Base-by-base conservation (phyloP, 1,140 invertebrate genomes). In the Scaptodrosophila lebanonensis region DNA sequence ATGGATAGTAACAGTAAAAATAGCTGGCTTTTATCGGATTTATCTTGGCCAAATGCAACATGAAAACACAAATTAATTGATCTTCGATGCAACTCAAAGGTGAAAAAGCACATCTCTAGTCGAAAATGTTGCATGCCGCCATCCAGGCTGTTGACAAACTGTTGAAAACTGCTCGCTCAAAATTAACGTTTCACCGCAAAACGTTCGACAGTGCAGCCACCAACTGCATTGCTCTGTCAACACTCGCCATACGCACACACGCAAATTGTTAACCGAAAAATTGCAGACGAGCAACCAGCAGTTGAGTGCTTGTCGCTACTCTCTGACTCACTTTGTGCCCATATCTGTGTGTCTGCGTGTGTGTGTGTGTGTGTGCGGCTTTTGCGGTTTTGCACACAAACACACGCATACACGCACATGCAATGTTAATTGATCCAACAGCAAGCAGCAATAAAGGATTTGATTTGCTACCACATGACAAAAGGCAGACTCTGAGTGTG, bases 371-470 rank as follows among this genome's bases (percentile, higher is more conserved):
- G 49, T 50, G 36, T 77, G 73, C 47, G 75, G 73, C 64, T 82
- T 73, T 82, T 79, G 73, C 69, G 73, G 73, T 82, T 61, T 68
- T 77, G 73, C 73, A 68, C 69, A 52, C 66, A 54, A 68, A 72
- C 65, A 73, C 75, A 82, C 65, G 75, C 69, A 52, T 69, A 54
- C 73, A 72, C 65, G 69, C 75, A 82, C 65, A 82, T 82, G 66
- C 69, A 82, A 73, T 70, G 75, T 82, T 82, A 82, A 82, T 82
- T 82, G 75, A 82, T 82, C 75, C 69, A 75, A 68, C 75, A 75
- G 70, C 76, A 75, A 83, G 75, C 75, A 68, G 70, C 75, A 82
- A 82, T 82, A 82, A 82, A 82, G 75, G 76, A 82, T 82, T 82
- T 82, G 75, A 82, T 82, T 82, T 82, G 70, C 69, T n/a, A n/a